Evolutionary conservation across 2,888 invertebrate species (phyloP), one percentile per base, ranked within the genome.

Genomic region (Rugalucina vietnamica): DNA sequence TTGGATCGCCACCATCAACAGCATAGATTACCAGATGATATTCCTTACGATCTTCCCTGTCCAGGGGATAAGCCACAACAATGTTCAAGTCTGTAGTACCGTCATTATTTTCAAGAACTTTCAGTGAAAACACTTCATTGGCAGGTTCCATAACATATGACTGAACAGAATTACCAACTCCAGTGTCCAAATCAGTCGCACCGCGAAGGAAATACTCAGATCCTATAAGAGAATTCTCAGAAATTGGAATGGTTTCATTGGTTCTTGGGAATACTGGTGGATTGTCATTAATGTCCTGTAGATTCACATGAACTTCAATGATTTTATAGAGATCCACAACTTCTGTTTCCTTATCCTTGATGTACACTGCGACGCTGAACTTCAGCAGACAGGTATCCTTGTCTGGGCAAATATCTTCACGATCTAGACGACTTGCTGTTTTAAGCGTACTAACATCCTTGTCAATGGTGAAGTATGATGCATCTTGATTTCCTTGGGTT

Each of bases 21-120:
- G 93, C 93, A 39, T 90, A 86, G 29, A 93, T 90, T 10, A 86
- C 89, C 27, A 94, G 79, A 24, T 91, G 88, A 79, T 93, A 93
- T 54, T 89, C 90, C 76, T 90, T 90, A 49, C 81, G 80, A 4
- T 83, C 87, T 83, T 94, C 94, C 29, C 93, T 83, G 78, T 94
- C 92, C 43, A 94, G 79, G 36, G 86, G 89, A 36, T 89, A 83
- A n/a, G 89, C 91, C 8, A 94, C 91, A 34, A 90, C 84, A 39
- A 94, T 89, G 49, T 91, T 91, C 34, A 94, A 79, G 60, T 93
- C 92, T 10, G 89, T 85, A 5, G 89, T 77, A 14, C 91, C 93
- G 60, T 90, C 92, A 0, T 76, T 57, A 72, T 91, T 90, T 34
- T 84, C 79, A 0, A 86, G 82, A n/a, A 90, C 90, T 74, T 90